A percentile compares a stretch with the other conserved stretches of the same genome.
Evolutionary conservation across 1,140 invertebrate genomes (phyloP).

Genomic region (Trachelipus rathkii): DNA sequence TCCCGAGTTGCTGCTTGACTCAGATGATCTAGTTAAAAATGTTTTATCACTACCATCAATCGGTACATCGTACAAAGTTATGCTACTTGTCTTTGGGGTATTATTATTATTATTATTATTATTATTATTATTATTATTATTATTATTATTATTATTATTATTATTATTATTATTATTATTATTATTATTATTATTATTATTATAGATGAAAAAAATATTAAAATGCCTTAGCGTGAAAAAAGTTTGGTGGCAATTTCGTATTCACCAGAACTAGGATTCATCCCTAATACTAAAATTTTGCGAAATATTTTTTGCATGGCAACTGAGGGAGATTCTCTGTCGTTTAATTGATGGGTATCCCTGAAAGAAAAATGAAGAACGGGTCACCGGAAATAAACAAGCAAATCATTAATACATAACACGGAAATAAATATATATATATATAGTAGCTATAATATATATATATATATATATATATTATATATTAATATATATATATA

Average conservation of each 20-base stretch:
- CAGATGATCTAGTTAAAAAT: no score
- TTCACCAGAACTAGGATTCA: not conserved
- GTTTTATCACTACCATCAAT: no score
- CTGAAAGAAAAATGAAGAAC: no score
- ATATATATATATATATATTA: no score
- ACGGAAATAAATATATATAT: no score
- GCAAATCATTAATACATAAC: no score
- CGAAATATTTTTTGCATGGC: slow-evolving; percentile 39
- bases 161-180: not conserved
- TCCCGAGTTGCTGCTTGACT: no score
- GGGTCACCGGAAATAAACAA: no score
- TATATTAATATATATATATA: no score
- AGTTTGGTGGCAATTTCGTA: no score
- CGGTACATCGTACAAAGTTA: no score
- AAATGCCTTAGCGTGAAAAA: not conserved
- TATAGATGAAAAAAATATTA: not conserved
- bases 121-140: not conserved
- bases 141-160: not conserved
- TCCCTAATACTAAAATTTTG: slow-evolving; percentile 38
- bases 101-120: not conserved
- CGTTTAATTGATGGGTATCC: slow-evolving; percentile 35
- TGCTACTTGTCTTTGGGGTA: not conserved
- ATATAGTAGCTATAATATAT: no score
- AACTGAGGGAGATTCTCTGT: slow-evolving; percentile 37
- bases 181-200: not conserved